Evolutionary conservation across 2,113 vertebrate genomes (phyloP).

Genomic region (Limnothrissa miodon): DNA sequence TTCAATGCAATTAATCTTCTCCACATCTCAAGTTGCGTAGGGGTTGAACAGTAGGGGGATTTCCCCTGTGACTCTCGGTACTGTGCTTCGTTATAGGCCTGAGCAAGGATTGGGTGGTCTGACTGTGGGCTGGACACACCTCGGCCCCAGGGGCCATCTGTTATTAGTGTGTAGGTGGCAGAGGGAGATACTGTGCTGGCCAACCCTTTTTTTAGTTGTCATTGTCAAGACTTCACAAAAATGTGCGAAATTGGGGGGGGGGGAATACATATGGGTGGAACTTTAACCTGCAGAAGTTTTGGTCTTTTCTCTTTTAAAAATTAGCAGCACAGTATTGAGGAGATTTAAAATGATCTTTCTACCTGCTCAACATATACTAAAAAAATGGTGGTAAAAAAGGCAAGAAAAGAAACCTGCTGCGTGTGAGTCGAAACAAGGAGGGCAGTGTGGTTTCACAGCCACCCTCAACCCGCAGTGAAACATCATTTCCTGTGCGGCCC

Average conservation of each 20-base stretch:
- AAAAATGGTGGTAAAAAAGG: not conserved
- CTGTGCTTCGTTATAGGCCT: not conserved
- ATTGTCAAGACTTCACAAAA: slow-evolving; percentile 45
- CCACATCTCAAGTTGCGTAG: not conserved
- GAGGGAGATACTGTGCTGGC: slow-evolving; percentile 47
- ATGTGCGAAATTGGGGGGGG: not conserved
- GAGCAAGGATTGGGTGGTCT: slow-evolving; percentile 21
- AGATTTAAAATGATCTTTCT: not conserved
- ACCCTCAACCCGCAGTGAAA: slow-evolving; percentile 57
- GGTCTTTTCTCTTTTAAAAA: slow-evolving; percentile 34
- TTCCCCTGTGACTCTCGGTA: slow-evolving; percentile 7
- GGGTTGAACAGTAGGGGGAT: slow-evolving; percentile 12
- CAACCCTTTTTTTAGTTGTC: slow-evolving; percentile 46
- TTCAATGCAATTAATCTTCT: not conserved
- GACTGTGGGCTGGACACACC: not conserved
- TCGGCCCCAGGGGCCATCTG: slow-evolving; percentile 19
- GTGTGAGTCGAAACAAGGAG: slow-evolving; percentile 62
- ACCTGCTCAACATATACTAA: not conserved
- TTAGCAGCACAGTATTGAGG: not conserved
- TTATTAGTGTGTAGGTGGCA: not conserved
- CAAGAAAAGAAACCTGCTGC: slow-evolving; percentile 24
- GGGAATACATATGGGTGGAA: slow-evolving; percentile 48
- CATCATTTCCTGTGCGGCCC: slow-evolving; percentile 76
- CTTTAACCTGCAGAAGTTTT: slow-evolving; percentile 33
- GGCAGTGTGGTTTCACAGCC: slow-evolving; percentile 61